Evolutionary conservation across 2,113 vertebrate genomes (phyloP), one percentile per base, ranked within the genome.

Genomic region (Romanogobio albipinnatus): DNA sequence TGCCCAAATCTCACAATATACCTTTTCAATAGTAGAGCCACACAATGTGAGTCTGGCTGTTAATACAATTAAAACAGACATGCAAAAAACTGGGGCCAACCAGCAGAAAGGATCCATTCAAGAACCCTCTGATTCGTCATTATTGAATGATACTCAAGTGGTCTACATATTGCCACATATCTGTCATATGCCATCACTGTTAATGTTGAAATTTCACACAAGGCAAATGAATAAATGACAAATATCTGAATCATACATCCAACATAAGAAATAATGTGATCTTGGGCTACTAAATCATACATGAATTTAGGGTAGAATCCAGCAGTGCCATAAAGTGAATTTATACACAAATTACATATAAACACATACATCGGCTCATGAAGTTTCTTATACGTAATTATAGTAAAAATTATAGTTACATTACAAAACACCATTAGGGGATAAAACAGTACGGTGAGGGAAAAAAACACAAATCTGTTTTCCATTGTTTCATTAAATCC

Each of bases 1-100:
- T 36, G 86, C 68, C 84, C 84, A 88, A 43, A 66, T 89, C 71
- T 87, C 84, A 86, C 88, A 89, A 56, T 89, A 89, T 15, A 87
- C 7, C 45, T 89, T 87, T 33, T 84, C 84, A 59, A 89, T 89
- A 49, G 15, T 71, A 33, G 86, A 86, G 15, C 88, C 88, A 80
- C 88, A 89, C 36, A 89, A 29, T 1, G 58, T 66, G 33, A 84
- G 49, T 74, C 64, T 75, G n/a, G 82, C 66, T 75, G 88, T 71
- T 64, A 87, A 74, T 15, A 24, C 7, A 5, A 87, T 61, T 7
- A 74, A 8, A 66, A 79, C 1, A 53, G n/a, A 64, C 26, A 76
- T n/a, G 17, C n/a, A 89, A 78, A 71, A 74, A 17, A 81, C 71
- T 19, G 86, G 86, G n/a, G 84, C 3, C 15, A 87, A 1, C 88